Base-by-base conservation (phyloP, 2,113 vertebrate species). In the Lutjanus erythropterus region DNA sequence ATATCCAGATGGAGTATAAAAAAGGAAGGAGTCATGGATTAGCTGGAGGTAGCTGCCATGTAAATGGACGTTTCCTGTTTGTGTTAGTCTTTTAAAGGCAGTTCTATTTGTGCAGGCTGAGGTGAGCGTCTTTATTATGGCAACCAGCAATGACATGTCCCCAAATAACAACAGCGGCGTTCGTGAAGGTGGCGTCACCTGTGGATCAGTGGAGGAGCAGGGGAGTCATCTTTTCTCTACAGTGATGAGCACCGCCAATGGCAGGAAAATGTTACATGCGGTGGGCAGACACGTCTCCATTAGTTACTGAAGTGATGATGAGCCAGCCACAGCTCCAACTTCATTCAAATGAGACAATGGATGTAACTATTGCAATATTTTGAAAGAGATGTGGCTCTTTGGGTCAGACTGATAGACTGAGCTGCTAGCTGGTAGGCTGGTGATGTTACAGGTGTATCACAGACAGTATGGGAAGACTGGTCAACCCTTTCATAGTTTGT, bases 1-100 rank as follows among this genome's bases (percentile, higher is more conserved):
- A 93, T 77, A 89, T 86, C 88, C 93, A 94, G 89, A 94, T 93
- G 92, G 78, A 46, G 75, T 27, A 74, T 71, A 47, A 44, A 62
- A 81, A 80, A 66, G 46, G 44, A 83, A 66, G 78, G 75, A 83
- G 77, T 72, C 70, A 67, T 83, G 86, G 87, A 91, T 83, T 83
- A 67, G 88, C 69, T 59, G 70, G 73, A 84, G 84, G 86, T 84
- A 88, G 84, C 78, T 75, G 80, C 72, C 76, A 85, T 85, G 80
- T 75, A 83, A 79, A 88, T 83, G 55, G 69, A 83, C 52, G 62
- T 55, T 91, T 92, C 87, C 89, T 89, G 80, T 90, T 89, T 89
- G 73, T 81, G 66, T 86, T 80, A 78, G 42, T 78, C 70, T 15
- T 71, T 42, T 78, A 47, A 44, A 84, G 80, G 74, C 78, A 37